phyloP scores from a whole-genome alignment of 2,797 vertebrate species.

The Sus cebifrons region DNA sequence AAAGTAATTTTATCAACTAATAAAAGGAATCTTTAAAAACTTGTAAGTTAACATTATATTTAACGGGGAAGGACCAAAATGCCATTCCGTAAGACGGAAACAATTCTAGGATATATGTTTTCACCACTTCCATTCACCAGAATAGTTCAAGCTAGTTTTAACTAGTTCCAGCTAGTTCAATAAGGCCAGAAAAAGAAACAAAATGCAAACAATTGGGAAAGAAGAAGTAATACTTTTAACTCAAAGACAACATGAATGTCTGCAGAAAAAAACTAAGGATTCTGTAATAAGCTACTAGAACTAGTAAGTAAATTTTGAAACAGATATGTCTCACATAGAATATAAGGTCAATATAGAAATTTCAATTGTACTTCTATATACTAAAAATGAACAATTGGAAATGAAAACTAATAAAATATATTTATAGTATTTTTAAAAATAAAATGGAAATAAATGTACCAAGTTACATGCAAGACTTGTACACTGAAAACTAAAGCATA shows the following conservation, averaged over 20 bases:
- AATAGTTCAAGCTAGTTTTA: no score
- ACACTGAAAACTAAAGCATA: conserved; percentile 26
- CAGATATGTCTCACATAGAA: conserved; percentile 9
- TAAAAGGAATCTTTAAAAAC: not conserved
- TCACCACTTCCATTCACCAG: not conserved
- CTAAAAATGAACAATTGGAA: conserved; percentile 24
- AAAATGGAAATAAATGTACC: conserved; percentile 13
- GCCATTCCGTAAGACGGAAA: not conserved
- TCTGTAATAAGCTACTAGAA: not conserved
- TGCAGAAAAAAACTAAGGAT: not conserved
- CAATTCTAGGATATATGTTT: not conserved
- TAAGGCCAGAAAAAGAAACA: not conserved
- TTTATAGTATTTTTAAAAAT: not conserved
- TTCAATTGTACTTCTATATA: not conserved
- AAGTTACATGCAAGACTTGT: not conserved
- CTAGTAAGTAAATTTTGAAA: not conserved
- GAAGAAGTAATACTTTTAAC: not conserved
- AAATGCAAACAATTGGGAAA: not conserved
- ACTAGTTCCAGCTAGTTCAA: not conserved
- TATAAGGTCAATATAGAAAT: not conserved
- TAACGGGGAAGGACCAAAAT: not conserved
- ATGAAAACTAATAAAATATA: conserved; percentile 5
- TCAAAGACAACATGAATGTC: not conserved
- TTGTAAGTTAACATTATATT: not conserved
- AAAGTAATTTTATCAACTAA: not conserved